A percentile compares a stretch with the other conserved stretches of the same genome.
Evolutionary conservation across 2,888 invertebrate species (phyloP).

Genomic region (Argynnis bischoffii): DNA sequence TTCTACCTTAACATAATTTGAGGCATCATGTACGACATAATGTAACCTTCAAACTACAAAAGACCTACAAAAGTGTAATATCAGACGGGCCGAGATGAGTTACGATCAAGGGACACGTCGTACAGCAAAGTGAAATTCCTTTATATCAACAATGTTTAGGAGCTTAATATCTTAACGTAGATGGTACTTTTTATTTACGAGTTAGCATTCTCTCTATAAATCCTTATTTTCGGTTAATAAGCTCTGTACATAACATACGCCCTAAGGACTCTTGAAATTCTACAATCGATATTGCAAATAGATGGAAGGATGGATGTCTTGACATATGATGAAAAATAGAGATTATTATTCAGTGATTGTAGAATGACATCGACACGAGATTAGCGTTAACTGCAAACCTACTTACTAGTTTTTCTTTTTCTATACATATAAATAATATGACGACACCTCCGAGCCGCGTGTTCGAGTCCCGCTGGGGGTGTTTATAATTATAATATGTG

Average conservation of each 20-base stretch:
- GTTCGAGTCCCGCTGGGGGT: too few relatives aligned
- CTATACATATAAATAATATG: too few relatives aligned
- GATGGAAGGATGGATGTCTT: too few relatives aligned
- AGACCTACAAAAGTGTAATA: constrained; percentile 48
- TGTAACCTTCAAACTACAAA: constrained; percentile 22
- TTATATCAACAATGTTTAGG: constrained; percentile 60
- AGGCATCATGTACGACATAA: constrained; percentile 8
- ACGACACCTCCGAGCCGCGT: too few relatives aligned
- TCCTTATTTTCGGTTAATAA: constrained; percentile 3
- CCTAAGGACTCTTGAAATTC: background rate
- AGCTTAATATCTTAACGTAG: constrained; percentile 49
- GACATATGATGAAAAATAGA: too few relatives aligned
- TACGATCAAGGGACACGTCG: constrained; percentile 64
- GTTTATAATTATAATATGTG: too few relatives aligned
- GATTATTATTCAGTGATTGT: too few relatives aligned
- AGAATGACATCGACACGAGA: too few relatives aligned
- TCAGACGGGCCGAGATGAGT: constrained; percentile 56
- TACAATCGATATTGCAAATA: too few relatives aligned
- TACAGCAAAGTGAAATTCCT: constrained; percentile 56
- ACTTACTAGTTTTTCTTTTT: too few relatives aligned
- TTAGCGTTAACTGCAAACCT: too few relatives aligned
- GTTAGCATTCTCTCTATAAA: constrained; percentile 34
- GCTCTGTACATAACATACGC: background rate
- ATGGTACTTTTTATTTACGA: constrained; percentile 50
- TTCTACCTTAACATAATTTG: constrained; percentile 4